phyloP scores from a whole-genome alignment of 2,797 vertebrate genomes.

The Muraenolepis orangiensis region DNA sequence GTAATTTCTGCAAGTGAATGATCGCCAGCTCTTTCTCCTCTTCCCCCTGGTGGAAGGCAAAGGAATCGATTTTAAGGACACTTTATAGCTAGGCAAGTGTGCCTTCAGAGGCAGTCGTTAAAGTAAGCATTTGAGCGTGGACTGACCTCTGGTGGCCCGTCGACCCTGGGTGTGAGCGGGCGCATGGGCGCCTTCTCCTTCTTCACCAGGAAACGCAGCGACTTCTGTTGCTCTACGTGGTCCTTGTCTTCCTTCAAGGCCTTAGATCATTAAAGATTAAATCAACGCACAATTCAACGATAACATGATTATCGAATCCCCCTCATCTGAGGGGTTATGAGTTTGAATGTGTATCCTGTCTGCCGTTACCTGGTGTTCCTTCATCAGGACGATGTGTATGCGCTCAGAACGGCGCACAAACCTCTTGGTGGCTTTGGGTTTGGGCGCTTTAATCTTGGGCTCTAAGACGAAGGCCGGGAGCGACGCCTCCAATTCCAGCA shows the following conservation, averaged over 20 bases:
- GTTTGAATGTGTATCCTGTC: background rate
- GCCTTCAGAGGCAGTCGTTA: too few species aligned
- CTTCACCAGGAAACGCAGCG: conserved; percentile 69
- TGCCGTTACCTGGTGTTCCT: conserved; percentile 79
- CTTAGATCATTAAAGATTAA: conserved; percentile 67
- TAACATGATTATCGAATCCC: too few species aligned
- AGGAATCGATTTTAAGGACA: too few species aligned
- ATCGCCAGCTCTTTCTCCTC: conserved; percentile 86
- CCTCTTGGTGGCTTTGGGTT: conserved; percentile 57
- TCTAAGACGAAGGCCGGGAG: conserved; percentile 70
- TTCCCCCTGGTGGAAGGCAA: conserved; percentile 71
- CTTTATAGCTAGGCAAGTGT: too few species aligned
- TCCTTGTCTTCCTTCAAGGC: conserved; percentile 67
- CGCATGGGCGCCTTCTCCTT: conserved; percentile 65
- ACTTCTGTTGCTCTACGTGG: conserved; percentile 55
- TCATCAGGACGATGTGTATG: conserved; percentile 64
- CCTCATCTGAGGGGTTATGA: too few species aligned
- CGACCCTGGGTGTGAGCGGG: conserved; percentile 78
- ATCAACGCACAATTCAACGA: background rate
- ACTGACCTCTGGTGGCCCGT: conserved; percentile 73
- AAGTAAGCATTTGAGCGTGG: conserved; percentile 10
- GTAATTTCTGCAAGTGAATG: conserved; percentile 83
- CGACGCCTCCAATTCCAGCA: conserved; percentile 78
- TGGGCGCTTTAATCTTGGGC: conserved; percentile 56
- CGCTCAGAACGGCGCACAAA: conserved; percentile 63